Conservation (phyloP, 2,113 vertebrate genomes). For the Panurus biarmicus region DNA sequence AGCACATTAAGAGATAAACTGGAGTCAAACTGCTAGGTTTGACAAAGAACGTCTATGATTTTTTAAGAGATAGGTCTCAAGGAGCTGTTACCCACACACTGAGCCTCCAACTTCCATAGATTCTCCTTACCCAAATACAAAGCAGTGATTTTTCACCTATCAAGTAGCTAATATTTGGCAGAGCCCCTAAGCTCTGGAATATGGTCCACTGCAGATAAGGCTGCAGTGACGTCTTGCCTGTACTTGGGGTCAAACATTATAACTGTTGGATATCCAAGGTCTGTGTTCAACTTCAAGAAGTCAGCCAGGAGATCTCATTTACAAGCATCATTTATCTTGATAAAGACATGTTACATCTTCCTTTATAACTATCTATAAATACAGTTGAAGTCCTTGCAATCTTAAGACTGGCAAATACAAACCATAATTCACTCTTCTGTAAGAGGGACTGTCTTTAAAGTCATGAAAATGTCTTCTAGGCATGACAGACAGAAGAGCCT, state of each 20-base stretch:
- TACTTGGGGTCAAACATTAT: not conserved
- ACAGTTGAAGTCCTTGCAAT: not conserved
- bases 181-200: not conserved
- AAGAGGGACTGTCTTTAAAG: not conserved
- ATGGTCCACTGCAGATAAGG: not conserved
- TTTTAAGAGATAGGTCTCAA: not conserved
- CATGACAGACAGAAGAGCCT: not conserved
- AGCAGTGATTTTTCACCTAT: not conserved
- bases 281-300: not conserved
- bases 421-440: not conserved
- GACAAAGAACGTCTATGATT: not conserved
- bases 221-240: not conserved
- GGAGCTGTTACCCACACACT: not conserved
- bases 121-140: not conserved
- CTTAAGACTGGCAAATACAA: not conserved
- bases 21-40: not conserved
- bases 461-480: not conserved
- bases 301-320: not conserved
- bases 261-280: not conserved
- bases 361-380: not conserved
- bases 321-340: not conserved
- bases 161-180: not conserved
- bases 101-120: not conserved
- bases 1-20: not conserved
- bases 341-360: not conserved